Base-by-base conservation (phyloP, 2,797 vertebrate genomes). In the Eulemur rubriventer region DNA sequence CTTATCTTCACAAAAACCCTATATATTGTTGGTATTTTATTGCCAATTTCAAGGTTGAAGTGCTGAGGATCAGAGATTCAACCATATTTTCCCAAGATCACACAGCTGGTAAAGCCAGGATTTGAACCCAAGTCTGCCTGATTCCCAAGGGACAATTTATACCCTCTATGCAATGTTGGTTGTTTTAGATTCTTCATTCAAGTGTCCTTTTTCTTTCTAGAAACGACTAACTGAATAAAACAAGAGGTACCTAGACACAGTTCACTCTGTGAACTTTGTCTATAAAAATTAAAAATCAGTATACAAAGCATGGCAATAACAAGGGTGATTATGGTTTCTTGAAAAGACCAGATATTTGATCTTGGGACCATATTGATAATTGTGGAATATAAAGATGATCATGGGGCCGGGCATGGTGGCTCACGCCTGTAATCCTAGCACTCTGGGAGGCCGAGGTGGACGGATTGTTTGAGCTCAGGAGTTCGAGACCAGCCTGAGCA, bases 21-120 rank as follows among this genome's bases (percentile, higher is more conserved):
- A 14, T 17, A 14, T 33, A 79, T 72, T 91, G 26, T 59, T 81
- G 6, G 7, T 75, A 20, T 52, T 94, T 95, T 70, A 82, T 55
- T 91, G 70, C 35, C 43, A 57, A 61, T 79, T 79, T 94, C n/a
- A 89, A 93, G 50, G 41, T 30, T 70, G 3, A 96, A 92, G 59
- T 78, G 76, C 17, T 12, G 13, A 93, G 17, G 52, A 63, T 59
- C 72, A 89, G 52, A 87, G 38, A 87, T 35, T 43, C 52, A 79
- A 46, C 24, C 48, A 11, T 55, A 57, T 10, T 80, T 91, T 73
- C 84, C 86, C 6, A 65, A 52, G 20, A 30, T 63, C 63, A 78
- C 17, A 41, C 2, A 76, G 16, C 14, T 79, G 6, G 16, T 55
- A 43, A 63, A 93, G 26, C 0, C 35, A 81, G 13, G 48, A 83